Conservation (phyloP, 2,888 invertebrate genomes). For the Onthophagus sagittarius region DNA sequence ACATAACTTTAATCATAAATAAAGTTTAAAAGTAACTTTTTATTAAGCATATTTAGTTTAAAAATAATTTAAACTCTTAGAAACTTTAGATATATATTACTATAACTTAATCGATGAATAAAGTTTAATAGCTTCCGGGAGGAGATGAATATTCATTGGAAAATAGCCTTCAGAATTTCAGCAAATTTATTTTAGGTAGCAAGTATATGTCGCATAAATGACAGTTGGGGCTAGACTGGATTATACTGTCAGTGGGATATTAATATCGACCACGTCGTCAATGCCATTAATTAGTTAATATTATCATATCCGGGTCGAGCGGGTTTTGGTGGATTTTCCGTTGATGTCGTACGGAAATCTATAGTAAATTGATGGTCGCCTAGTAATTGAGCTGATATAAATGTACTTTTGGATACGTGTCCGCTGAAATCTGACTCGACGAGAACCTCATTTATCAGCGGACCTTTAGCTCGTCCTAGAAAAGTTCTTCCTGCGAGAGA, state of each 20-base stretch:
- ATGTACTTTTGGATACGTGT: slow-evolving; percentile 26
- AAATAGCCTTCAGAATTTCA: background rate
- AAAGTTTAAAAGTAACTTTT: too few relatives aligned
- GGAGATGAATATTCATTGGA: background rate
- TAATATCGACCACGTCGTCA: background rate
- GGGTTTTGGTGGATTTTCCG: background rate
- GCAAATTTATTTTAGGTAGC: background rate
- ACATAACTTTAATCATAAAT: too few relatives aligned
- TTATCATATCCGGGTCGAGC: background rate
- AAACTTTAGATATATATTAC: too few relatives aligned
- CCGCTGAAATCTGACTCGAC: slow-evolving; percentile 20
- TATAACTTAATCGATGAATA: too few relatives aligned
- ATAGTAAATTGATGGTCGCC: slow-evolving; percentile 25
- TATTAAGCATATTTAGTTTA: too few relatives aligned
- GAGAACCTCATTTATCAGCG: slow-evolving; percentile 22
- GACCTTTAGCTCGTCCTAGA: slow-evolving; percentile 14
- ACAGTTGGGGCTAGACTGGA: background rate
- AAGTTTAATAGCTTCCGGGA: background rate
- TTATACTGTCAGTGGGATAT: background rate
- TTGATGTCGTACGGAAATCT: slow-evolving; percentile 9
- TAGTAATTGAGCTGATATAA: slow-evolving; percentile 28
- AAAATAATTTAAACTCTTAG: too few relatives aligned
- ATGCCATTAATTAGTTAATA: background rate
- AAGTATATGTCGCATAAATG: background rate
- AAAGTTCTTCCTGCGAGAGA: slow-evolving; percentile 14